A percentile compares a stretch with the other conserved stretches of the same genome.
phyloP scores from a whole-genome alignment of 1,140 invertebrate genomes.

The Galendromus occidentalis region DNA sequence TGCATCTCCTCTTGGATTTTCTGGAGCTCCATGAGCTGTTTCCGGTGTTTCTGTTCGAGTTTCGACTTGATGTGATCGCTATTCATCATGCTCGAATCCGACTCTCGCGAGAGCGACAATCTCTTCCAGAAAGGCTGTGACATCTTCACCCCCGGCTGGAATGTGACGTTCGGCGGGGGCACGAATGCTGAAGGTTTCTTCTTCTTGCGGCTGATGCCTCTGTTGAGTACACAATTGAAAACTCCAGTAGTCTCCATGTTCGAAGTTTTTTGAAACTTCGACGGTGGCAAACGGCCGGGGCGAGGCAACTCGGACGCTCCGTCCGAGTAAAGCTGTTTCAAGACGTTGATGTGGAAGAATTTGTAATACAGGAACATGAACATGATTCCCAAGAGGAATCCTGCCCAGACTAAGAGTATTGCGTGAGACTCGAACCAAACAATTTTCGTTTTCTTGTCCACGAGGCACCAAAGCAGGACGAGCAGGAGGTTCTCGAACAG shows the following conservation, averaged over 20 bases:
- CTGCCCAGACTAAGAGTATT: conserved; percentile 37
- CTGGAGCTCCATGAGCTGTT: conserved; percentile 56
- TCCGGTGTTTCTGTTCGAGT: conserved; percentile 64
- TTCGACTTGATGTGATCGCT: conserved; percentile 66
- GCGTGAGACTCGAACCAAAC: conserved; percentile 39
- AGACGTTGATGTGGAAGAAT: conserved; percentile 39
- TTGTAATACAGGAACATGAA: conserved; percentile 69
- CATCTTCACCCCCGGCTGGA: conserved; percentile 20
- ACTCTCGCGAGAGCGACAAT: conserved; percentile 39
- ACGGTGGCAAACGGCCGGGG: conserved; percentile 13
- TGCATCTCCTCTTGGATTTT: conserved; percentile 49
- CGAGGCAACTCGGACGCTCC: conserved; percentile 16
- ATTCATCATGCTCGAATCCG: conserved; percentile 47
- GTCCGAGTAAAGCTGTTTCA: conserved; percentile 16
- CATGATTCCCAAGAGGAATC: conserved; percentile 53
- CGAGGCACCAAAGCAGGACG: conserved; percentile 38
- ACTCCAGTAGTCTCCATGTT: conserved; percentile 37
- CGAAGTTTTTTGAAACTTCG: conserved; percentile 17
- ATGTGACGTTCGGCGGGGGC: conserved; percentile 38
- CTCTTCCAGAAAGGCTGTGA: conserved; percentile 56
- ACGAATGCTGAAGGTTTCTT: conserved; percentile 71
- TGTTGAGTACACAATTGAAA: conserved; percentile 70
- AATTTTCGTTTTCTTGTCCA: conserved; percentile 21
- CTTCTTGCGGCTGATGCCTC: conserved; percentile 53
- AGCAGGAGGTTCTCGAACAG: conserved; percentile 61